phyloP scores from a whole-genome alignment of 2,113 vertebrate species.

The Pachyramphus minor region DNA sequence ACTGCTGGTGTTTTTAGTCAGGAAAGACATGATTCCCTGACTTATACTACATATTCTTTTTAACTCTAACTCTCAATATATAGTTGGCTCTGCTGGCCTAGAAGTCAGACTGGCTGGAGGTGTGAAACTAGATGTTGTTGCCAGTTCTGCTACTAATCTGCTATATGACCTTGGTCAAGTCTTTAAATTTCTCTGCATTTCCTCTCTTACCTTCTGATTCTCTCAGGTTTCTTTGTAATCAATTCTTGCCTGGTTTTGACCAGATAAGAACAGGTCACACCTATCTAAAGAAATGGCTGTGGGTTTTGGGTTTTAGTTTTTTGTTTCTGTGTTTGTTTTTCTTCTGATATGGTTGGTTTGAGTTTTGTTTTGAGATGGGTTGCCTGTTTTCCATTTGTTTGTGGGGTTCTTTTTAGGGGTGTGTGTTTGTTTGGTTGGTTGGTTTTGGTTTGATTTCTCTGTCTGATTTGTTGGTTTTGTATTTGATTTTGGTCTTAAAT shows the following conservation, averaged over 20 bases:
- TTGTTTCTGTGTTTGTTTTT: background rate
- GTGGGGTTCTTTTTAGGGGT: too few relatives aligned
- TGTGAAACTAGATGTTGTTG: background rate
- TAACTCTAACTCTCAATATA: background rate
- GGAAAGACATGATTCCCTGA: background rate
- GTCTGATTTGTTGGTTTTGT: background rate
- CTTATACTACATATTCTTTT: background rate
- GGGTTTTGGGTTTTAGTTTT: accelerated
- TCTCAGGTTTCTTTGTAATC: background rate
- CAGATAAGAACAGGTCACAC: background rate
- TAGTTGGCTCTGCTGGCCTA: background rate
- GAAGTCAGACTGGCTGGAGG: background rate
- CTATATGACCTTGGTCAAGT: background rate
- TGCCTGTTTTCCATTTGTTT: background rate
- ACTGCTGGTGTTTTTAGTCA: background rate
- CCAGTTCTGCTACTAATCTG: background rate
- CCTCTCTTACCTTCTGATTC: background rate
- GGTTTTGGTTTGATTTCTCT: background rate
- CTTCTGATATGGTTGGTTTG: background rate
- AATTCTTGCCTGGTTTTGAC: background rate
- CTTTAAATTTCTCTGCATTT: background rate
- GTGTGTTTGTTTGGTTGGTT: background rate
- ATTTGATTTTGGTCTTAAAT: background rate
- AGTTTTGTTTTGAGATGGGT: background rate
- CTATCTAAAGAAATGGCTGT: background rate